These are phyloP conservation scores for Tragelaphus scriptus DNA, from an alignment of 2,113 vertebrate species.

Conservation along the genomic window DNA sequence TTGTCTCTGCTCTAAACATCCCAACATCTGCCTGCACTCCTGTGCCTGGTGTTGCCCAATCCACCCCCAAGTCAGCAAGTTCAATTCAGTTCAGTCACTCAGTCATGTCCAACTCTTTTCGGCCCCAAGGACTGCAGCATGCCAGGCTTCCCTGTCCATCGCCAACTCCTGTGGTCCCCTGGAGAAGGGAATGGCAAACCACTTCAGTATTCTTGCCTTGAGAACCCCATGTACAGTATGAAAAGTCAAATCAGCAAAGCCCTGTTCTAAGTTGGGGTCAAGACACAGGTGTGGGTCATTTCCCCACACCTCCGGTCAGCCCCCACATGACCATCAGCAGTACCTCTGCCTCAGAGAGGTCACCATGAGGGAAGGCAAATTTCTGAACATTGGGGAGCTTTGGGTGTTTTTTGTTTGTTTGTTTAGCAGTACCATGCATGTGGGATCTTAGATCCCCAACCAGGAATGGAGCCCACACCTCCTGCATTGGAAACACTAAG, in stretches of 20 bases:
- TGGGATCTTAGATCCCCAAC: background rate
- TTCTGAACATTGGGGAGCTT: background rate
- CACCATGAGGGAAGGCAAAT: background rate
- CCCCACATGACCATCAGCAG: background rate
- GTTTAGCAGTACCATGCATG: background rate
- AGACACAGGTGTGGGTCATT: background rate
- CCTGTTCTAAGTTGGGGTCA: background rate
- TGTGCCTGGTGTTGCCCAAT: background rate
- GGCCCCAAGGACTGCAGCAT: background rate
- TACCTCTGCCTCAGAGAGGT: background rate
- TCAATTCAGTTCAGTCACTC: background rate
- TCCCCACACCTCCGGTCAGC: accelerated
- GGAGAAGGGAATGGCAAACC: background rate
- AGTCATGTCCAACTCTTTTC: background rate
- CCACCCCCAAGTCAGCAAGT: background rate
- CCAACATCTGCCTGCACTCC: conserved; percentile 20
- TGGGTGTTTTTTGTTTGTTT: background rate
- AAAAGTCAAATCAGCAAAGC: background rate
- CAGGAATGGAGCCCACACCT: background rate
- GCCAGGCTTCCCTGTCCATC: background rate
- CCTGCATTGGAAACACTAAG: background rate
- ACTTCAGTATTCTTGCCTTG: background rate
- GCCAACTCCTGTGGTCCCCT: background rate
- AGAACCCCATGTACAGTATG: background rate
- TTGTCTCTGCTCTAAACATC: conserved; percentile 7